These are phyloP conservation scores for Dicentrarchus labrax DNA, from an alignment of 2,113 vertebrate genomes.

Conservation along the genomic window DNA sequence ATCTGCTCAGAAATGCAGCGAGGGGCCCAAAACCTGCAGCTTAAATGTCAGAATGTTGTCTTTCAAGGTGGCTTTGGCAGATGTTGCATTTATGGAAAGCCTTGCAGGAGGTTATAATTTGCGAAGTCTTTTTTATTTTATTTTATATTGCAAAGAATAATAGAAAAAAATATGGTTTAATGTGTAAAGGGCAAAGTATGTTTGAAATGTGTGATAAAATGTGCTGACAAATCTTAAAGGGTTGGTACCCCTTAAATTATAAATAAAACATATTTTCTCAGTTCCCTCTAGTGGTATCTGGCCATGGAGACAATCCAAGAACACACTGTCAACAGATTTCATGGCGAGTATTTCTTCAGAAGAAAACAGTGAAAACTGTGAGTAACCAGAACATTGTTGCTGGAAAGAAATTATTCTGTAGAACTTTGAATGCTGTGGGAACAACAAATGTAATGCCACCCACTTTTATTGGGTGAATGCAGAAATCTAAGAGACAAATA, in stretches of 20 bases:
- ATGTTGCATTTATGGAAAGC: background rate
- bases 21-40: background rate
- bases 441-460: too few relatives aligned
- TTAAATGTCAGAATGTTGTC: constrained; percentile 8
- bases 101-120: background rate
- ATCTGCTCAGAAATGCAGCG: background rate
- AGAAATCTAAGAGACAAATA: constrained; percentile 7
- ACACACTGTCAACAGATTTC: background rate
- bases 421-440: too few relatives aligned
- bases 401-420: too few relatives aligned
- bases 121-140: background rate
- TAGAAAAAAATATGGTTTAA: background rate
- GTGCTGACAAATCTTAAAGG: background rate
- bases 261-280: constrained; percentile 9
- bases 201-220: background rate
- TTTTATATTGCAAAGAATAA: background rate
- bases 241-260: background rate
- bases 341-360: constrained; percentile 14
- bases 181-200: background rate
- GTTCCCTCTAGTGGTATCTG: background rate
- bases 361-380: background rate
- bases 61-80: background rate
- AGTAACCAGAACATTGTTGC: background rate
- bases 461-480: background rate
- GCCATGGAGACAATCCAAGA: background rate